These are phyloP conservation scores for Athalia cordata DNA, from an alignment of 2,888 invertebrate species.

Conservation along the genomic window DNA sequence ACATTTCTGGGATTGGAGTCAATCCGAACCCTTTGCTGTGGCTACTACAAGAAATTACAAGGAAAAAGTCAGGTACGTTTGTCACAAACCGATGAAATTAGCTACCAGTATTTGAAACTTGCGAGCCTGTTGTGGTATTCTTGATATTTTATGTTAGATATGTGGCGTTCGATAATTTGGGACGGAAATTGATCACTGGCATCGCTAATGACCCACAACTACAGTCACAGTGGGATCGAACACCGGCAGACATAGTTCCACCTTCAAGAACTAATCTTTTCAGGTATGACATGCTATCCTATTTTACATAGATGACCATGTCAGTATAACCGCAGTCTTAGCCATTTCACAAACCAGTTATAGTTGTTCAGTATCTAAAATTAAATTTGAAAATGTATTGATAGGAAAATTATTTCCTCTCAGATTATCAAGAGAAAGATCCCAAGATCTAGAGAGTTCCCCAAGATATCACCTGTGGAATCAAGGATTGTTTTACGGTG, in stretches of 20 bases:
- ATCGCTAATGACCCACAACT: constrained; percentile 80
- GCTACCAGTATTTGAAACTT: not conserved
- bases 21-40: constrained; percentile 84
- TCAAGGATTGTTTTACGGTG: constrained; percentile 43
- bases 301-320: not conserved
- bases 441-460: constrained; percentile 44
- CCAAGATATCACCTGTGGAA: constrained; percentile 50
- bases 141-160: constrained; percentile 76
- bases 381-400: not conserved
- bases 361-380: not conserved
- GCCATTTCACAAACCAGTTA: not conserved
- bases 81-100: not conserved
- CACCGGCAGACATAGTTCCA: constrained; percentile 52
- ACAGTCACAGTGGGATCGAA: constrained; percentile 75
- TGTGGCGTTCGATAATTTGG: constrained; percentile 88
- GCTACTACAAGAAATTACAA: constrained; percentile 84
- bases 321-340: not conserved
- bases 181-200: constrained; percentile 88
- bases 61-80: constrained; percentile 86
- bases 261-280: constrained; percentile 20
- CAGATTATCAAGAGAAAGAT: constrained; percentile 48
- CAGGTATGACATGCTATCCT: constrained; percentile 7
- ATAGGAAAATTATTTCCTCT: not conserved
- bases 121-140: not conserved
- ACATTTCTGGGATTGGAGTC: constrained; percentile 93